These are phyloP conservation scores for Globicephala melas DNA, from an alignment of 2,113 vertebrate genomes.

Conservation along the genomic window DNA sequence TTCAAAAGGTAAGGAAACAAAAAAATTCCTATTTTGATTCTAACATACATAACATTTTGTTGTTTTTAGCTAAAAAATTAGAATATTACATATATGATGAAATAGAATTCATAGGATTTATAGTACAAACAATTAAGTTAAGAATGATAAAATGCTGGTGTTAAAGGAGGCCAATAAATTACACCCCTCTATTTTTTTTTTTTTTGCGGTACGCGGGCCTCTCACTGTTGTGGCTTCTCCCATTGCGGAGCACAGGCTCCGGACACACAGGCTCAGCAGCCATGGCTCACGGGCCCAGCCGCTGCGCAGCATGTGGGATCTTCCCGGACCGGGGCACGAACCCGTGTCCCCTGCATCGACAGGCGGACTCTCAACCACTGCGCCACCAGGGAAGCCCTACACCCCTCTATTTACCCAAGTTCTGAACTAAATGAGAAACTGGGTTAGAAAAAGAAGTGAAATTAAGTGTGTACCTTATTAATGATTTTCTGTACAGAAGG, in stretches of 20 bases:
- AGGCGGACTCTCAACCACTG: too few species aligned
- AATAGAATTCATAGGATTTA: neutral
- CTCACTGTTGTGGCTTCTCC: too few species aligned
- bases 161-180: neutral
- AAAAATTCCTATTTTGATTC: neutral
- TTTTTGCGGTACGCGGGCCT: too few species aligned
- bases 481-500: neutral
- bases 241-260: too few species aligned
- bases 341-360: too few species aligned
- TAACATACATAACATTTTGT: neutral
- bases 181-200: neutral
- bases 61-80: neutral
- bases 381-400: neutral
- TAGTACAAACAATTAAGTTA: neutral
- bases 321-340: too few species aligned
- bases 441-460: neutral
- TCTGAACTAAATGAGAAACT: neutral
- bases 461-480: neutral
- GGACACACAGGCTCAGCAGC: too few species aligned
- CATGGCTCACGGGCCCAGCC: too few species aligned
- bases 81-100: neutral
- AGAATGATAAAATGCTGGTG: neutral
- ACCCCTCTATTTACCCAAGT: rapidly evolving
- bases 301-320: too few species aligned
- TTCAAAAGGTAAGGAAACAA: neutral